Evolutionary conservation across 2,888 invertebrate species (phyloP).

Genomic region (Conops quadrifasciatus): DNA sequence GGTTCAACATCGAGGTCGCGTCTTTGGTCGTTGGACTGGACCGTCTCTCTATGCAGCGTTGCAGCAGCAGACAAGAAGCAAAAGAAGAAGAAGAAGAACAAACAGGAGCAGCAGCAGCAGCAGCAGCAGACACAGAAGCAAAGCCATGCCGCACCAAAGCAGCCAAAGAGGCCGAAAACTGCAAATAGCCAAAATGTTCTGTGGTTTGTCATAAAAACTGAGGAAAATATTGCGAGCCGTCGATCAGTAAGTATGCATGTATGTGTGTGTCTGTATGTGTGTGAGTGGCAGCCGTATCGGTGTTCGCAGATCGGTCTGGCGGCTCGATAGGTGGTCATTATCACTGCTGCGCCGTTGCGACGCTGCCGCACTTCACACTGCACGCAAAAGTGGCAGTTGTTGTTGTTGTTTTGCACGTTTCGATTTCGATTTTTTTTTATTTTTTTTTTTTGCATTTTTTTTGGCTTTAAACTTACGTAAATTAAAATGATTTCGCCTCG

Average conservation of each 20-base stretch:
- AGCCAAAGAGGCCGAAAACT: conserved; percentile 28
- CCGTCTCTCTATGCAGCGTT: neutral
- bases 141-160: conserved; percentile 25
- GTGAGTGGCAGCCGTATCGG: conserved; percentile 27
- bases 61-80: conserved; percentile 27
- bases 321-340: conserved; percentile 59
- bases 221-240: neutral
- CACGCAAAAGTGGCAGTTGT: neutral
- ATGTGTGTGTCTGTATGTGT: neutral
- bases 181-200: conserved; percentile 26
- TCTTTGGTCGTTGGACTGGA: conserved; percentile 51
- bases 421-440: neutral
- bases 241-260: neutral
- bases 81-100: too few relatives aligned
- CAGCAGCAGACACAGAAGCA: neutral
- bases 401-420: conserved; percentile 2
- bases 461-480: conserved; percentile 21
- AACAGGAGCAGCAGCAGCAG: neutral
- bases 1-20: conserved; percentile 48
- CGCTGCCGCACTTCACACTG: neutral
- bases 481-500: conserved; percentile 33
- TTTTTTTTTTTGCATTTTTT: conserved; percentile 7
- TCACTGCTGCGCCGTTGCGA: conserved; percentile 45
- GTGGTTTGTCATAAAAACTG: too few relatives aligned
- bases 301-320: conserved; percentile 44